Conservation (phyloP, 2,113 vertebrate species). For the Bombycilla garrulus region DNA sequence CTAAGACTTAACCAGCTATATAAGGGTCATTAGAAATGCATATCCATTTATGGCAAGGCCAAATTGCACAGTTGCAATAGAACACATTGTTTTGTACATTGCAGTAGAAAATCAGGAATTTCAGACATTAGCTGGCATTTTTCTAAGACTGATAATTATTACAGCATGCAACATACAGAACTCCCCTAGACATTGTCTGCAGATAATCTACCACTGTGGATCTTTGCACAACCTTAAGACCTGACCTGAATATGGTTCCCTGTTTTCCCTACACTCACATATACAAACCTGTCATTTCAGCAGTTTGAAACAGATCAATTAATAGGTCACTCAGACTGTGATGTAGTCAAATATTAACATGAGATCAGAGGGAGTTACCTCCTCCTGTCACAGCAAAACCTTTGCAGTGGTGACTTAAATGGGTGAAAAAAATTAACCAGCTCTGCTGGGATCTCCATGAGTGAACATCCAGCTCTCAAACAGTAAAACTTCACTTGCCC, state of each 20-base stretch:
- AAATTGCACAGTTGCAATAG: background rate
- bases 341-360: constrained; percentile 43
- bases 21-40: background rate
- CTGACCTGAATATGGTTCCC: background rate
- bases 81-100: background rate
- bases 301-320: constrained; percentile 39
- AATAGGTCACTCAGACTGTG: constrained; percentile 34
- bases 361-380: background rate
- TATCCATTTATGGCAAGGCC: background rate
- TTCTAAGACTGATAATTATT: background rate
- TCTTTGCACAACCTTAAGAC: background rate
- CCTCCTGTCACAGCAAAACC: background rate
- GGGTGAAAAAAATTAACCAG: background rate
- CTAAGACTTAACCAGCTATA: background rate
- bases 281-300: constrained; percentile 6
- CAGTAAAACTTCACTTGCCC: background rate
- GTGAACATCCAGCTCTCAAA: background rate
- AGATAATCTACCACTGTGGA: background rate
- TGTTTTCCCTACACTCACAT: background rate
- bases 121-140: background rate
- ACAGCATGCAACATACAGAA: background rate
- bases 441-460: background rate
- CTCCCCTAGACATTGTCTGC: background rate
- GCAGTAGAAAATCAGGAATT: background rate
- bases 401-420: background rate